phyloP scores from a whole-genome alignment of 2,113 vertebrate genomes.

The Carollia perspicillata region DNA sequence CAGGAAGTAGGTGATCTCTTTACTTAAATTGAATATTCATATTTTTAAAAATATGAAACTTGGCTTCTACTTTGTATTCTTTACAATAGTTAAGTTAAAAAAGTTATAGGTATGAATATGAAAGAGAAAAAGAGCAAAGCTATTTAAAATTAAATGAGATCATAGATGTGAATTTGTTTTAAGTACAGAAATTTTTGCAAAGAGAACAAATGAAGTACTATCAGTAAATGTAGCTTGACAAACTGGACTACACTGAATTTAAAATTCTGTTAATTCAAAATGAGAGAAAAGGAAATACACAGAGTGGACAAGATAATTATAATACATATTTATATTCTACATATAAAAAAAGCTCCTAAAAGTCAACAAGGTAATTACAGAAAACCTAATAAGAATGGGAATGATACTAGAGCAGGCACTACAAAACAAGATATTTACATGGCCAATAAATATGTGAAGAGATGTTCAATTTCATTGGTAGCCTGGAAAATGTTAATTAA shows the following conservation, averaged over 20 bases:
- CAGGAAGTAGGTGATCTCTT: background rate
- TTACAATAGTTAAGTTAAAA: background rate
- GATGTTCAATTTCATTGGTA: background rate
- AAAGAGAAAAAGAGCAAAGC: background rate
- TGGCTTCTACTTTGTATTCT: background rate
- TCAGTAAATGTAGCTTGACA: background rate
- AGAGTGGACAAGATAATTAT: background rate
- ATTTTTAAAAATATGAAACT: background rate
- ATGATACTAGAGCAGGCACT: background rate
- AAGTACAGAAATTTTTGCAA: background rate
- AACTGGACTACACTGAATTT: background rate
- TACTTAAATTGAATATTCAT: background rate
- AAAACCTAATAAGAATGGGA: background rate
- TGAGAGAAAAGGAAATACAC: background rate
- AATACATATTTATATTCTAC: background rate
- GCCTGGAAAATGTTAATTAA: background rate
- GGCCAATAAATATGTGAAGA: background rate
- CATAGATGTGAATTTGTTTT: background rate
- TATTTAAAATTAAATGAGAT: background rate
- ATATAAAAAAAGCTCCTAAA: background rate
- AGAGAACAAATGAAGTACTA: background rate
- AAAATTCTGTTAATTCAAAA: background rate
- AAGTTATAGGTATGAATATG: background rate
- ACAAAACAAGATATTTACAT: background rate
- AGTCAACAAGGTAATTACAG: background rate